Conservation (phyloP, 2,888 invertebrate genomes). For the Stramonita haemastoma region DNA sequence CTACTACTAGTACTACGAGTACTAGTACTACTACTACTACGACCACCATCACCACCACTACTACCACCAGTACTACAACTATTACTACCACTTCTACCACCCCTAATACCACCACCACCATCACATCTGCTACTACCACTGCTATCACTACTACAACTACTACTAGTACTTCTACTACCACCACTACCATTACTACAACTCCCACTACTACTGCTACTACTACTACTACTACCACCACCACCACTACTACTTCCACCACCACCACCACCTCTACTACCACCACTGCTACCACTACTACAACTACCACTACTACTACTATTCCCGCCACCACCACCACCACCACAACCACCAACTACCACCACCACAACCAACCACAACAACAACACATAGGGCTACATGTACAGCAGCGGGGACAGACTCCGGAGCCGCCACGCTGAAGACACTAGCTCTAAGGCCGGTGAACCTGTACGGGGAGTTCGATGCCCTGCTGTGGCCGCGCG, state of each 20-base stretch:
- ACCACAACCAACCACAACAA: not conserved
- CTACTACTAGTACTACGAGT: too few relatives aligned
- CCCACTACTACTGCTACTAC: too few relatives aligned
- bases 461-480: constrained; percentile 84
- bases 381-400: not conserved
- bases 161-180: too few relatives aligned
- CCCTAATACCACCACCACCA: too few relatives aligned
- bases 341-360: not conserved
- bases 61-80: too few relatives aligned
- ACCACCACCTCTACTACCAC: not conserved
- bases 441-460: constrained; percentile 82
- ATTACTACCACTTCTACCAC: too few relatives aligned
- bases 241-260: not conserved
- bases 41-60: too few relatives aligned
- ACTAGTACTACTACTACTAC: too few relatives aligned
- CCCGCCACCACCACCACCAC: not conserved
- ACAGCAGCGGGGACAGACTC: too few relatives aligned
- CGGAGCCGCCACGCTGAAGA: constrained; percentile 74
- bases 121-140: too few relatives aligned
- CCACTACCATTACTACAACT: too few relatives aligned
- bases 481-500: constrained; percentile 80
- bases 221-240: not conserved
- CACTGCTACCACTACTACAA: not conserved
- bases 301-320: not conserved
- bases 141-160: too few relatives aligned